Evolutionary conservation across 2,888 invertebrate species (phyloP).

Genomic region (Branchellion lobata): DNA sequence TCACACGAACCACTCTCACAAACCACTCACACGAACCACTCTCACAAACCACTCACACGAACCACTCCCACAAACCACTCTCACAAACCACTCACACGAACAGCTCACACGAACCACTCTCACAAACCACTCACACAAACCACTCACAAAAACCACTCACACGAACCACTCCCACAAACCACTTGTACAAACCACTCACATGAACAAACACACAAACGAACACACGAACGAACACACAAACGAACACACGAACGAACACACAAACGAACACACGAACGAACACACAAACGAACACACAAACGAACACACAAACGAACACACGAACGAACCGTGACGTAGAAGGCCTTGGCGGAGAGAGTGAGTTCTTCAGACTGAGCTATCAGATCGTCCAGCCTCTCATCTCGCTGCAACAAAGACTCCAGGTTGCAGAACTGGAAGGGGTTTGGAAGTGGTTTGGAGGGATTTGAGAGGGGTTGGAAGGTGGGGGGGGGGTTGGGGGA

Average conservation of each 20-base stretch:
- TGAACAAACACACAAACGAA: not conserved
- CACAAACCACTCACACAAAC: not conserved
- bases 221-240: not conserved
- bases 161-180: not conserved
- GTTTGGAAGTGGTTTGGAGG: too few species aligned
- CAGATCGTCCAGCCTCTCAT: conserved; percentile 42
- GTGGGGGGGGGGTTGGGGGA: too few species aligned
- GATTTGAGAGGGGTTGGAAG: too few species aligned
- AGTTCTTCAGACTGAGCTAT: conserved; percentile 43
- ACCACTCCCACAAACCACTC: not conserved
- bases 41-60: not conserved
- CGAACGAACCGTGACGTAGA: conserved; percentile 39
- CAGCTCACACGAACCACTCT: too few species aligned
- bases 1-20: too few species aligned
- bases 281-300: not conserved
- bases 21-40: not conserved
- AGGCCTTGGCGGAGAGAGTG: conserved; percentile 42
- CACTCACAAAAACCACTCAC: not conserved
- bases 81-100: too few species aligned
- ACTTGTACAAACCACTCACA: not conserved
- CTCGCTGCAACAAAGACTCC: conserved; percentile 39
- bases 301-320: not conserved
- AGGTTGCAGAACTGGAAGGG: not conserved
- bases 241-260: not conserved
- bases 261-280: not conserved